These are phyloP conservation scores for Dusona sp. DNA, from an alignment of 2,888 invertebrate species.

Conservation along the genomic window DNA sequence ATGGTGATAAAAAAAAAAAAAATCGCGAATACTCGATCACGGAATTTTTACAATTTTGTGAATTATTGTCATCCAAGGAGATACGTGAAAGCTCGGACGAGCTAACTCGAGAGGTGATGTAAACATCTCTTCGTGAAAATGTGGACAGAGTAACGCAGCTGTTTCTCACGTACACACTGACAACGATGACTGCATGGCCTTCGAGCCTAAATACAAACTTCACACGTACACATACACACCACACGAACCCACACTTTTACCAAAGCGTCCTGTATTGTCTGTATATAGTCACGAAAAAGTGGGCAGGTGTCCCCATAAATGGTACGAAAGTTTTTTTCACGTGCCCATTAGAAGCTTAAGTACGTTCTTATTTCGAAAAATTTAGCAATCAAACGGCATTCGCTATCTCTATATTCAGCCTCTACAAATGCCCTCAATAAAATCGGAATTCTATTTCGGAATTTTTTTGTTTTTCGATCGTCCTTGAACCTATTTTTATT, in stretches of 20 bases:
- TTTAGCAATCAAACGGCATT: not conserved
- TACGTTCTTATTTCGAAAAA: not conserved
- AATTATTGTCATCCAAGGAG: conserved; percentile 50
- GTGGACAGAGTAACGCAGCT: conserved; percentile 57
- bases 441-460: not conserved
- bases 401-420: not conserved
- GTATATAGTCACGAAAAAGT: conserved; percentile 6
- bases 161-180: conserved; percentile 60
- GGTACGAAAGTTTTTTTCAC: conserved; percentile 9
- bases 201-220: conserved; percentile 3
- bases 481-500: conserved; percentile 10
- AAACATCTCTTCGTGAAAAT: conserved; percentile 65
- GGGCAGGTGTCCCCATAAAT: not conserved
- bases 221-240: not conserved
- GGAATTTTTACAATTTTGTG: conserved; percentile 67
- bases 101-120: conserved; percentile 61
- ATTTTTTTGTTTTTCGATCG: not conserved
- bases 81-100: conserved; percentile 59
- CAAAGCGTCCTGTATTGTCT: not conserved
- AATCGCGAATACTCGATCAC: conserved; percentile 42
- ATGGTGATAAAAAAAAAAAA: conserved; percentile 31
- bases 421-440: conserved; percentile 3
- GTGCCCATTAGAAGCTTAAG: not conserved
- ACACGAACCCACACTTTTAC: not conserved
- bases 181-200: conserved; percentile 15